phyloP scores from a whole-genome alignment of 2,797 vertebrate genomes.

The Iguana delicatissima region DNA sequence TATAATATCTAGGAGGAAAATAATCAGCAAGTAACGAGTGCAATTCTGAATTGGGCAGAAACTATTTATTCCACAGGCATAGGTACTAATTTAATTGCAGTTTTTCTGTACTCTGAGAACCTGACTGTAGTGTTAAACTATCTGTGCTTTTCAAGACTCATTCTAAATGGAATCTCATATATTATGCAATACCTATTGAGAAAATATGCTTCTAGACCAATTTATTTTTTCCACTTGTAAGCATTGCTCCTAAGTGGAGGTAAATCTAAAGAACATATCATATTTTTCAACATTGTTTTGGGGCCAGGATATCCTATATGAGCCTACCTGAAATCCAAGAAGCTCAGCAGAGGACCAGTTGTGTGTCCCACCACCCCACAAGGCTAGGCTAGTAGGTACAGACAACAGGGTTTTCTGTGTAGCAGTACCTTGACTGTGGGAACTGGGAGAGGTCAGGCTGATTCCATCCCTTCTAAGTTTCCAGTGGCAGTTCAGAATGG shows the following conservation, averaged over 20 bases:
- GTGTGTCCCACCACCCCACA: too few relatives aligned
- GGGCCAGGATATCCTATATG: too few relatives aligned
- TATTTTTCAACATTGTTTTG: too few relatives aligned
- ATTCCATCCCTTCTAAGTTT: too few relatives aligned
- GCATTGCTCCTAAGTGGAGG: slow-evolving; percentile 34
- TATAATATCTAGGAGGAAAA: slow-evolving; percentile 55
- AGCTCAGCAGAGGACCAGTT: too few relatives aligned
- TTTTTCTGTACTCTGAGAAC: slow-evolving; percentile 33
- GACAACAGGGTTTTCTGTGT: too few relatives aligned
- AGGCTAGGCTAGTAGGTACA: too few relatives aligned
- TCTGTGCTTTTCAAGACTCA: slow-evolving; percentile 24
- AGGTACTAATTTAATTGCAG: slow-evolving; percentile 46
- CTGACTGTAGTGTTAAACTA: slow-evolving; percentile 44
- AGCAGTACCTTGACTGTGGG: too few relatives aligned
- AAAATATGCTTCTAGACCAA: neutral
- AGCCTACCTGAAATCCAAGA: too few relatives aligned
- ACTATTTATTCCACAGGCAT: slow-evolving; percentile 53
- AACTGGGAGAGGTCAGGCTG: too few relatives aligned
- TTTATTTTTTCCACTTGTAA: slow-evolving; percentile 45
- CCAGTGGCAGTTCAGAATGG: too few relatives aligned
- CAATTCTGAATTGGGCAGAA: slow-evolving; percentile 59
- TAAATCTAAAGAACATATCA: neutral
- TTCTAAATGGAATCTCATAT: slow-evolving; percentile 34
- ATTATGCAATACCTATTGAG: slow-evolving; percentile 32
- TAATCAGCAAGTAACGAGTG: slow-evolving; percentile 59